Evolutionary conservation across 2,888 invertebrate species (phyloP), one percentile per base, ranked within the genome.

Genomic region (Pseudolycoriella hygida): DNA sequence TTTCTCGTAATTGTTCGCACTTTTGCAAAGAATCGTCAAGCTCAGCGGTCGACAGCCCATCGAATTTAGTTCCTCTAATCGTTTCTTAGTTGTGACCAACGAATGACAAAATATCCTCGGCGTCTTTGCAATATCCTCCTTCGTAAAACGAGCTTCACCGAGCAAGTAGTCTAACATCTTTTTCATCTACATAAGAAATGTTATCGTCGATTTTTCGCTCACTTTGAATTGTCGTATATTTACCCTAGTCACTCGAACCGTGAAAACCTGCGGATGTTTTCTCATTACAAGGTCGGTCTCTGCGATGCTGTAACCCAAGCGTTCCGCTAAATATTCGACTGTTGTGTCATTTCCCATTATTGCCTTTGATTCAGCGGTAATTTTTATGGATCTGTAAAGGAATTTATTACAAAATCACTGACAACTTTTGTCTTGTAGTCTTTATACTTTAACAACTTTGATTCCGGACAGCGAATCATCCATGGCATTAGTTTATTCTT

Each of bases 401-500:
- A 44, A 50, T 42, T 11, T n/a, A 42, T 8, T 31, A 18, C 12
- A 6, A 47, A 20, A 19, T 20, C 40, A 37, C 44, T 39, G 15
- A 39, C 45, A 19, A 20, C 43, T 8, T 17, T 15, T 5, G 6
- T 39, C 4, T 39, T 5, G 39, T 17, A 17, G 32, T 10, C 12
- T 3, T 43, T 42, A 43, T 60, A 76, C 77, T 71, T 74, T 49
- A 69, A 62, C 37, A 76, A 58, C 53, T 71, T 67, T 17, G 65
- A 58, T 51, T 73, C 71, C 17, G 73, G 66, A 55, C 76, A 76
- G 50, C 76, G 63, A 30, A 77, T 72, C 75, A 77, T 76, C 77
- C 77, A 78, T 3, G 77, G 76, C 61, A 71, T 74, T 11, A 75
- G 60, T 49, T 64, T 69, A 46, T 68, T 60, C 43, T 73, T 71